Conservation (phyloP, 1,140 invertebrate species). For the Nilaparvata lugens region DNA sequence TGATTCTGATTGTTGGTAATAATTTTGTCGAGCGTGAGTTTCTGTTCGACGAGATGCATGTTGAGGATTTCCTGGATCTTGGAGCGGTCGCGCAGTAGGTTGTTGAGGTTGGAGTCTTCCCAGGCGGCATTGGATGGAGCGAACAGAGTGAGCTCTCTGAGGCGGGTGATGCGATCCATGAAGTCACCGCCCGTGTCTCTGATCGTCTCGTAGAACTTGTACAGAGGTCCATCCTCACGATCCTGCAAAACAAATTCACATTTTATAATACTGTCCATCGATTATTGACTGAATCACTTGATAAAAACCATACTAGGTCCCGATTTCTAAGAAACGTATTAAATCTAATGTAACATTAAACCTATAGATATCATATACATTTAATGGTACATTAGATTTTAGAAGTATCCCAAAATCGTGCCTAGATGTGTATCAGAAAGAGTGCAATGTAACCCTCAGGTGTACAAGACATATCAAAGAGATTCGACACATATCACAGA, state of each 20-base stretch:
- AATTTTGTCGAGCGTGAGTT: conserved; percentile 65
- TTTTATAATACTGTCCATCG: neutral
- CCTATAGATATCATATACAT: too few relatives aligned
- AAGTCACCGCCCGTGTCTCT: conserved; percentile 64
- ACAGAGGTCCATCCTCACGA: conserved; percentile 70
- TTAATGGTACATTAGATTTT: too few relatives aligned
- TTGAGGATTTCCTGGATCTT: conserved; percentile 64
- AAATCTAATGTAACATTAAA: too few relatives aligned
- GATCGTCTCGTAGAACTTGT: conserved; percentile 70
- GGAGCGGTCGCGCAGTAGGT: conserved; percentile 45
- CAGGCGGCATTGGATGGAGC: conserved; percentile 82
- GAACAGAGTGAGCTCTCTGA: conserved; percentile 71
- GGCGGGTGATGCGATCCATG: conserved; percentile 54
- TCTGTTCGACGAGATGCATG: conserved; percentile 65
- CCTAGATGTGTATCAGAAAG: too few relatives aligned
- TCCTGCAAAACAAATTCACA: conserved; percentile 39
- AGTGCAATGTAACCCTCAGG: too few relatives aligned
- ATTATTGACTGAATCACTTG: too few relatives aligned
- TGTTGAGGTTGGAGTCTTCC: conserved; percentile 54
- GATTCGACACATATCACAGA: too few relatives aligned
- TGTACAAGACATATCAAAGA: too few relatives aligned
- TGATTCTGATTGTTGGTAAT: conserved; percentile 55
- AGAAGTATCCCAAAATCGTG: too few relatives aligned
- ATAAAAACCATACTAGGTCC: too few relatives aligned
- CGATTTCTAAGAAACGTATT: too few relatives aligned